These are phyloP conservation scores for Drosophila maculinotata DNA, from an alignment of 2,888 invertebrate genomes.

Conservation along the genomic window DNA sequence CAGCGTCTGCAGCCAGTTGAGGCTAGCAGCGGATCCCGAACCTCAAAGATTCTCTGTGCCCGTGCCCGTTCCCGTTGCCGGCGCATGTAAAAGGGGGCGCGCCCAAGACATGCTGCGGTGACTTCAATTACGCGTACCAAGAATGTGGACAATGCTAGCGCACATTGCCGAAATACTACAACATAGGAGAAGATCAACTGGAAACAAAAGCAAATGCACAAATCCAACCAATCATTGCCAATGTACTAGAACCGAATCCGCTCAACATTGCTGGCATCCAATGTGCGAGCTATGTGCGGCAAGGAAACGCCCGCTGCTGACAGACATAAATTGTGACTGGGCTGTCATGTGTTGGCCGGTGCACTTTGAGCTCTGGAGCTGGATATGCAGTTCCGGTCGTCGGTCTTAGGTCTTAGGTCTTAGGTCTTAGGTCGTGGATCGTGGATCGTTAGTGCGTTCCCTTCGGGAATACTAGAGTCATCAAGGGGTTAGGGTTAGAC, in stretches of 20 bases:
- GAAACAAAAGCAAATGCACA: constrained; percentile 24
- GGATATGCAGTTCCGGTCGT: constrained; percentile 50
- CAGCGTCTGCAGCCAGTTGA: constrained; percentile 42
- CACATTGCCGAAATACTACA: constrained; percentile 56
- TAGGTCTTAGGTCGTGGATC: constrained; percentile 30
- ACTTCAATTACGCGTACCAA: constrained; percentile 82
- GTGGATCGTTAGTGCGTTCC: constrained; percentile 19
- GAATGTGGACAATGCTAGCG: constrained; percentile 72
- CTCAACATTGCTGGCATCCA: constrained; percentile 35
- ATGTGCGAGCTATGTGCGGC: constrained; percentile 53
- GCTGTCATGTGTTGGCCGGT: constrained; percentile 25
- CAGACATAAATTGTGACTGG: constrained; percentile 80
- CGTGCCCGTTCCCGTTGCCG: constrained; percentile 42
- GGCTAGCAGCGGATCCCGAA: constrained; percentile 1
- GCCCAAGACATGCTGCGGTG: constrained; percentile 73
- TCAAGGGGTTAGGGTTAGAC: constrained; percentile 54
- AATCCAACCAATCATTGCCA: constrained; percentile 81
- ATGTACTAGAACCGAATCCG: constrained; percentile 77
- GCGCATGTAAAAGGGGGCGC: constrained; percentile 69
- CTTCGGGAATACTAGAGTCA: constrained; percentile 49
- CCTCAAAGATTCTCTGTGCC: constrained; percentile 19
- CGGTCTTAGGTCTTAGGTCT: constrained; percentile 14
- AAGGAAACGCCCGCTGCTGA: constrained; percentile 71
- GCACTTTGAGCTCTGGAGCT: constrained; percentile 34
- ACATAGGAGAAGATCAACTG: background rate